These are phyloP conservation scores for Ginglymostoma cirratum DNA, from an alignment of 2,113 vertebrate species.

Conservation along the genomic window DNA sequence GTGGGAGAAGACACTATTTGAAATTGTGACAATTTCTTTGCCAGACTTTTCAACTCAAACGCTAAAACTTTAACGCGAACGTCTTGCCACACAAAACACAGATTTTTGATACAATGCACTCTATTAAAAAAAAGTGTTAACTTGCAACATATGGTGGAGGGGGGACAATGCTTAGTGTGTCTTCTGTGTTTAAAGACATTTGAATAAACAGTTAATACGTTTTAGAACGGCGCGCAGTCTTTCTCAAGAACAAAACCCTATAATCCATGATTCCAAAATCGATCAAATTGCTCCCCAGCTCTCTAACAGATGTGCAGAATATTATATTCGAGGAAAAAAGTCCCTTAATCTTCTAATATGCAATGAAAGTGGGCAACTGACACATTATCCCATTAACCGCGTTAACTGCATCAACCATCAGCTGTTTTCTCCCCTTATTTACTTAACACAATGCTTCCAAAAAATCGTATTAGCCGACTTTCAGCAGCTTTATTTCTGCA, in stretches of 20 bases:
- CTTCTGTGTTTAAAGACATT: background rate
- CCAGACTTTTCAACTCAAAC: no score
- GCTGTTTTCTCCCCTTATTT: conserved; percentile 78
- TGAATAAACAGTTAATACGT: conserved; percentile 24
- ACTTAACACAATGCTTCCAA: conserved; percentile 76
- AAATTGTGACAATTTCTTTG: no score
- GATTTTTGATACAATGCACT: background rate
- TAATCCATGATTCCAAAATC: background rate
- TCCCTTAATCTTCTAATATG: conserved; percentile 60
- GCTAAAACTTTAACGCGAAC: background rate
- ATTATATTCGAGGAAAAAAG: conserved; percentile 51
- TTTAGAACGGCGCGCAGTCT: background rate
- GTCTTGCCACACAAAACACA: background rate
- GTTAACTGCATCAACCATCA: conserved; percentile 80
- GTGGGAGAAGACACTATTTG: background rate
- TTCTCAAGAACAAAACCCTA: conserved; percentile 14
- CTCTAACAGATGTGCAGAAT: conserved; percentile 94
- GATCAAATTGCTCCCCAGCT: conserved; percentile 23
- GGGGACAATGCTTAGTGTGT: background rate
- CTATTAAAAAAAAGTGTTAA: conserved; percentile 16
- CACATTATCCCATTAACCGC: conserved; percentile 90
- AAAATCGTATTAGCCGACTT: conserved; percentile 74
- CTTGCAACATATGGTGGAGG: background rate
- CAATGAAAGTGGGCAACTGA: conserved; percentile 76
- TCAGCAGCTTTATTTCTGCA: conserved; percentile 75